These are phyloP conservation scores for Emmelina monodactyla DNA, from an alignment of 2,888 invertebrate species.

Conservation along the genomic window DNA sequence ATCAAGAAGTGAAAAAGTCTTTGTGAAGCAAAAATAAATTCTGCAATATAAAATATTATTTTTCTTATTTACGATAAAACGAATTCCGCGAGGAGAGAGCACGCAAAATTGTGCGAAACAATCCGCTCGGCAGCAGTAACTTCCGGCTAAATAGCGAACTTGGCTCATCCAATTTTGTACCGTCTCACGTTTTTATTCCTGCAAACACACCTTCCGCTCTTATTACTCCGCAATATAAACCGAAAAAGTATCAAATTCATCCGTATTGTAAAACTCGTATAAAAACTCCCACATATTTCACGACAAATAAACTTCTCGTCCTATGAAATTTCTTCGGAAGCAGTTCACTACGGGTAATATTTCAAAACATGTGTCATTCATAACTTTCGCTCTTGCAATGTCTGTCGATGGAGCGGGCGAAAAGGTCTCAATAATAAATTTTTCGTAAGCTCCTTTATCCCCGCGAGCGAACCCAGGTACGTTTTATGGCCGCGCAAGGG, in stretches of 20 bases:
- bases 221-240: constrained; percentile 45
- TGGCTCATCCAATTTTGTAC: constrained; percentile 57
- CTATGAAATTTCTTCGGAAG: constrained; percentile 53
- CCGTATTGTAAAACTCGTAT: constrained; percentile 58
- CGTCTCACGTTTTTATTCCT: constrained; percentile 52
- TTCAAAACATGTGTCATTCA: constrained; percentile 68
- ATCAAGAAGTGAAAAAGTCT: too few species aligned
- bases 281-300: constrained; percentile 65
- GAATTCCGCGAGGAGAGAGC: too few species aligned
- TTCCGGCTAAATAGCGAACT: constrained; percentile 32
- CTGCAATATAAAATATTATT: too few species aligned
- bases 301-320: constrained; percentile 65
- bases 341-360: constrained; percentile 63
- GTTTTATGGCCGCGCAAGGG: constrained; percentile 62
- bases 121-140: not conserved
- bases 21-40: too few species aligned
- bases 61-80: too few species aligned
- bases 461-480: constrained; percentile 60
- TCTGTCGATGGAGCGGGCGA: constrained; percentile 63
- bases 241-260: constrained; percentile 52
- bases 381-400: constrained; percentile 65
- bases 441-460: constrained; percentile 62
- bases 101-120: too few species aligned
- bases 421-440: constrained; percentile 67
- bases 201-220: constrained; percentile 37